These are phyloP conservation scores for Buphagus erythrorhynchus DNA, from an alignment of 2,797 vertebrate species.

Conservation along the genomic window DNA sequence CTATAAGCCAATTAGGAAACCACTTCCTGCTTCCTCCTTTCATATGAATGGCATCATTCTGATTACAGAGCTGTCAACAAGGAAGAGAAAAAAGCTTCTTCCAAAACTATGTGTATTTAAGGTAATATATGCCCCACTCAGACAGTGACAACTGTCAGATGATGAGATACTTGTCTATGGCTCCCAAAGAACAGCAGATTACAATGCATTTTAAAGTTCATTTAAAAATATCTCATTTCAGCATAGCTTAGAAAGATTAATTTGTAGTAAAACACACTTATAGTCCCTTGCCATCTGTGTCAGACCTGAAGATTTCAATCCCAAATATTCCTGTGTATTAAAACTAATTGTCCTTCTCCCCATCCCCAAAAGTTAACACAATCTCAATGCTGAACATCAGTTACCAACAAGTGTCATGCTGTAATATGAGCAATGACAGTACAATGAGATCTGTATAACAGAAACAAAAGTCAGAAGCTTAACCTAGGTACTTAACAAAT, in stretches of 20 bases:
- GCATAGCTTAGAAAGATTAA: neutral
- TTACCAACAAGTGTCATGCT: neutral
- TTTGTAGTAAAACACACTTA: neutral
- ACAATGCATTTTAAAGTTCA: neutral
- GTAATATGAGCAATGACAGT: neutral
- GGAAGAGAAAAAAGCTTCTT: neutral
- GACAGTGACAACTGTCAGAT: neutral
- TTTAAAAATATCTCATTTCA: neutral
- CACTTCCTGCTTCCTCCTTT: neutral
- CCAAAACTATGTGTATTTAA: neutral
- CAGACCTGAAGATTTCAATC: neutral
- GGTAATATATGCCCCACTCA: neutral
- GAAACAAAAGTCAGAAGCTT: neutral
- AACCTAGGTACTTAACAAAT: neutral
- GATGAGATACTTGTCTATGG: neutral
- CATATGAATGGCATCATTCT: neutral
- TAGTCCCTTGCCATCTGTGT: neutral
- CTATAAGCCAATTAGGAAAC: neutral
- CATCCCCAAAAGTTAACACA: neutral
- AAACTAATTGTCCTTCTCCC: neutral
- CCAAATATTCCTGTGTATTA: neutral
- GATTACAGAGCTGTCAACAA: neutral
- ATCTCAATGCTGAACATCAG: neutral
- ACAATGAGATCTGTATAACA: neutral
- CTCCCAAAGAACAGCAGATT: neutral